Base-by-base conservation (phyloP, 2,113 vertebrate genomes). In the Puffinus mauretanicus region DNA sequence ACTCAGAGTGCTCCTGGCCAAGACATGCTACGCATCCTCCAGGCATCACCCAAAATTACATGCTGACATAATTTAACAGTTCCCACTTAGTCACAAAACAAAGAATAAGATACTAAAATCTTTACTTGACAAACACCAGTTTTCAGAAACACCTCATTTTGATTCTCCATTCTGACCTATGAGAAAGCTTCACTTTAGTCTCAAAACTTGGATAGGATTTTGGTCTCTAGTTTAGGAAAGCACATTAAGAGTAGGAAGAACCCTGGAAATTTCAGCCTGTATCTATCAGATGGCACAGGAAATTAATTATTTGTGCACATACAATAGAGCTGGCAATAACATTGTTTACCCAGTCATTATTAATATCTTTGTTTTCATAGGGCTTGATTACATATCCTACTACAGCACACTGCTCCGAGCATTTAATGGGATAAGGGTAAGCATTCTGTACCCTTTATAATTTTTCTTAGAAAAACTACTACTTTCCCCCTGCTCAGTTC, bases 341-440 rank as follows among this genome's bases (percentile, higher is more conserved):
- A 14, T 5, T 69, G 38, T 19, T 85, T 84, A 70, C 8, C 6
- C 18, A n/a, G 13, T 19, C 7, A 22, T 27, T 67, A 54, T 30
- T 67, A 84, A 17, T 71, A 27, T 47, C 11, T 69, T 51, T 20
- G 2, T 62, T 93, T 78, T 70, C 64, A 12, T 1, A 57, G 36
- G 19, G 11, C 20, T 84, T 66, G 4, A 38, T 47, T 86, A 44
- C 30, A 51, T 11, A 38, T 14, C 16, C 8, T 64, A 13, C 55
- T 60, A 21, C 0, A 1, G n/a, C 5, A 4, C 22, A 64, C 19
- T 0, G 0, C 17, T 85, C 36, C 34, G 27, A 52, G 11, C 3
- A 3, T 54, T 62, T 54, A 42, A 47, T 10, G 22, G 17, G 16
- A 36, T 51, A 73, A 30, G 9, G 20, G 8, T 26, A 30, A 69